Evolutionary conservation across 2,113 vertebrate species (phyloP), one percentile per base, ranked within the genome.

Genomic region (Rhipidura dahli): DNA sequence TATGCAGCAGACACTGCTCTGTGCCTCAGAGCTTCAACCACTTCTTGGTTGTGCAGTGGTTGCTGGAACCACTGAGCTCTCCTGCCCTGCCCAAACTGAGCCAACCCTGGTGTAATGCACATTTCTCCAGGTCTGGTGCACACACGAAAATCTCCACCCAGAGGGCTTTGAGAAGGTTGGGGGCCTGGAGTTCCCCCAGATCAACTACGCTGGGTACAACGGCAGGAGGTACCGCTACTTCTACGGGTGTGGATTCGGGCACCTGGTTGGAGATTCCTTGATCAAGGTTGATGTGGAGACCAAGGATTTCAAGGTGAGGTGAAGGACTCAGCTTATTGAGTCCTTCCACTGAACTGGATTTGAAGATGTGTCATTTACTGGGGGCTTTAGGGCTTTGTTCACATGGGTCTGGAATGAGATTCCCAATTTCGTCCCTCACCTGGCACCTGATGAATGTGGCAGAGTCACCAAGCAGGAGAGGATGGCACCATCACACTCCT

Each of bases 171-270:
- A 97, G 33, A 78, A 98, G 3, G 98, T 98, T 15, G 98, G 99
- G 31, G 99, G 99, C 9, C 59, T 99, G 93, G 99, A 99, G 95
- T 99, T 99, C 86, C 99, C 99, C 17, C 99, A 99, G 83, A 99
- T 99, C 95, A 98, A 99, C 92, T 99, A 99, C 35, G 31, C 81
- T 6, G 73, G 27, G 27, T 98, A 45, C 85, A 99, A 97, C 56
- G 97, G 98, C 16, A 97, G 95, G 66, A 98, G 98, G 8, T 99
- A 99, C 82, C 97, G 96, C 19, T 99, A 98, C 94, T 99, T 99
- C 96, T 99, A 99, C 5, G 99, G 98, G 27, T 99, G 99, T 28
- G 99, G 99, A 21, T 99, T 99, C 92, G 97, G 95, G 76, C 98
- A 99, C 84, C 28, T 99, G 92, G 95, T 99, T 54, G 99, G 98